Evolutionary conservation across 2,113 vertebrate species (phyloP), one percentile per base, ranked within the genome.

Genomic region (Leptobrachium leishanense): DNA sequence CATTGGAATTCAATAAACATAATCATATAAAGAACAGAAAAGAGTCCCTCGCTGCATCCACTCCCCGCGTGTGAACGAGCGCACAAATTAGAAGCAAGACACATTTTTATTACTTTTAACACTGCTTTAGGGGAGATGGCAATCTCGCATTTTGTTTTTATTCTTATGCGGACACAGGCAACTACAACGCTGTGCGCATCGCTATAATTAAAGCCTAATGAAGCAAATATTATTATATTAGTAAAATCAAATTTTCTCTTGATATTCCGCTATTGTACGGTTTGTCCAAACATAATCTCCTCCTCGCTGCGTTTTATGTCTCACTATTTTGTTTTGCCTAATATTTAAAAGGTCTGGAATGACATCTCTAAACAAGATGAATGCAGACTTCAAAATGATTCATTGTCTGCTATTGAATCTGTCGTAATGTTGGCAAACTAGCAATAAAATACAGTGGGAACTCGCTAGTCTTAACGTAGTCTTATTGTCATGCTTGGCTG

Each of bases 331-430:
- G 70, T 79, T 73, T 79, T 73, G 57, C 63, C 46, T 79, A 73
- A 79, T 79, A 68, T 67, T 81, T 81, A 74, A 68, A 81, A 68
- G 65, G 72, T 68, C 59, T 74, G 46, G 20, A 68, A 74, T 81
- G 72, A 68, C 87, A 86, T 87, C 85, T 83, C 82, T 85, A 86
- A 88, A 75, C 77, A 88, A 88, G 86, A 88, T 86, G 82, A 84
- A 86, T 84, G 80, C 75, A 86, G 87, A 82, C 82, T 85, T 88
- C 84, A 85, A 82, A 85, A 65, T 82, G 85, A 84, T 89, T 86
- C 20, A 85, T 87, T 84, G 86, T 82, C 85, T 86, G 50, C 83
- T 87, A 78, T 71, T 84, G 82, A 85, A 83, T 85, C 82, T 85
- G 65, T 77, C 82, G 1, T 77, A 76, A 79, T 88, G 82, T 85